Base-by-base conservation (phyloP, 2,113 vertebrate species). In the Mionectes macconnelli region DNA sequence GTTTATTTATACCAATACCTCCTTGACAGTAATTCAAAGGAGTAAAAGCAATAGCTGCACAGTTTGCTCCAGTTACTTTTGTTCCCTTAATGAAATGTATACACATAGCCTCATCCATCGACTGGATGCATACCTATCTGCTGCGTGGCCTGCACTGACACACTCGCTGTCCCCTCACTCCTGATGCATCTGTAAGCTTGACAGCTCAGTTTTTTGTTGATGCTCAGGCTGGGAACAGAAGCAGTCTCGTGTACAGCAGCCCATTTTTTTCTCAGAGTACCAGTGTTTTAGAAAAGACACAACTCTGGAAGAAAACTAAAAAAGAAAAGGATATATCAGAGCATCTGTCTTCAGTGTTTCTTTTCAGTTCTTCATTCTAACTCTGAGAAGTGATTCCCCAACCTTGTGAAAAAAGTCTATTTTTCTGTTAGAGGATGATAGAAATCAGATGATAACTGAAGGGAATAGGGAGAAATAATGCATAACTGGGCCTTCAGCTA, bases 1-100 rank as follows among this genome's bases (percentile, higher is more conserved):
- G 37, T 81, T 94, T 93, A 93, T 93, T 75, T 93, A 57, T 60
- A 90, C 76, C 44, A 88, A 49, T 70, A 81, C n/a, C 28, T 86
- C 33, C 69, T 78, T 70, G 75, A 90, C 52, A 76, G 88, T 81
- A 84, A 96, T 72, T 85, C 63, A 81, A 80, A 79, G 63, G 27
- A n/a, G 19, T 59, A 59, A 84, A 93, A 88, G 64, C 44, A 93
- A 81, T 68, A 75, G 86, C 49, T 87, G 73, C 28, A 49, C 30
- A 56, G 55, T 96, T 94, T 93, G 67, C 60, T 60, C 44, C 31
- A 8, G 49, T 87, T 60, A 64, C 52, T 93, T 95, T 89, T 75
- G 60, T 96, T 94, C 47, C 35, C 23, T 80, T 84, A 86, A 89
- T 75, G 66, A 92, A 86, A 89, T 56, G 80, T 52, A 78, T 60